Base-by-base conservation (phyloP, 35 echinoderm and acorn worm species). In the Holothuria glaberrima region DNA sequence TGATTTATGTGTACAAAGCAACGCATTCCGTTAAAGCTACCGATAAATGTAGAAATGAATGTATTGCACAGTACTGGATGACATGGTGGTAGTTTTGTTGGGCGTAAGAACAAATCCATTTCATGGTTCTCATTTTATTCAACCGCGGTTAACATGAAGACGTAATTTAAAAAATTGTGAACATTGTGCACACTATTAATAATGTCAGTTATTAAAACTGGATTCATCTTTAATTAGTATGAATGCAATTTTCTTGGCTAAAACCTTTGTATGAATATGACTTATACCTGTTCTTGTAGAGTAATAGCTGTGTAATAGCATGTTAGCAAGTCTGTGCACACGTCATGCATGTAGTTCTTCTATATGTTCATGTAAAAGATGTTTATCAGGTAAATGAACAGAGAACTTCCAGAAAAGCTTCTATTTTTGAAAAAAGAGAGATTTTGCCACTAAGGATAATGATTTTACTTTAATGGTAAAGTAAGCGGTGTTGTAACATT, bases 401-500 rank as follows among this genome's bases (percentile, higher is more conserved):
- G 74, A 78, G 44, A 78, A 78, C 74, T 78, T 78, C 74, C 74
- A 78, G 74, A 78, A 78, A 78, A 78, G 74, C 74, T 78, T 78
- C 74, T 78, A 78, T 78, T 78, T 78, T 78, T 78, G 35, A 48
- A 78, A 78, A 75, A 75, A 65, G 13, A 33, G 31, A 28, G 20
- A n/a, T 26, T 50, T 78, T 78, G 74, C 74, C 35, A 78, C n/a
- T 48, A 78, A 78, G 74, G 44, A 78, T 28, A 69, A 75, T 54
- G 50, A 54, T 54, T 54, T 46, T 46, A 46, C 44, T 46, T 46
- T 54, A 54, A 54, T 54, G 50, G 50, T 54, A 14, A 14, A 14
- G 13, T 14, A 54, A 54, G 50, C 16, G 50, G 13, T 54, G 50
- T 54, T 54, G 50, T 17, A 54, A 54, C 9, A 54, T 54, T 12